A percentile compares a stretch with the other conserved stretches of the same genome.
phyloP scores from a whole-genome alignment of 2,113 vertebrate species.

The Nettapus auritus region DNA sequence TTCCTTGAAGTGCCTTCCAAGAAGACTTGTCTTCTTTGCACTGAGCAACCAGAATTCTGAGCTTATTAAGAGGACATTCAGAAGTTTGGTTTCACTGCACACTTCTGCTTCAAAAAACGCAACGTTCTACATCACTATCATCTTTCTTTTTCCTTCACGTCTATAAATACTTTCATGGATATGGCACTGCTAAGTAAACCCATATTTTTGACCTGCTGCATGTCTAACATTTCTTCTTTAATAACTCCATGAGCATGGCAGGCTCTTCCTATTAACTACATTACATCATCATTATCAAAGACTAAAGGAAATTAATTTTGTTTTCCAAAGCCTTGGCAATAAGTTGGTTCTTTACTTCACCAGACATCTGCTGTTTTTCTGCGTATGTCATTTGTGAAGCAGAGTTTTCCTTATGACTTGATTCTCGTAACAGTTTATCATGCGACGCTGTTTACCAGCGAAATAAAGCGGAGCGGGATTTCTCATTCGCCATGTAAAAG shows the following conservation, averaged over 20 bases:
- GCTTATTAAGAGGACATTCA: neutral
- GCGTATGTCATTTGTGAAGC: constrained; percentile 79
- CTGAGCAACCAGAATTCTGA: neutral
- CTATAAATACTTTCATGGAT: constrained; percentile 19
- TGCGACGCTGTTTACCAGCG: constrained; percentile 65
- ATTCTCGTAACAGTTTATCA: constrained; percentile 78
- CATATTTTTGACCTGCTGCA: constrained; percentile 63
- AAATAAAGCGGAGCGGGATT: constrained; percentile 47
- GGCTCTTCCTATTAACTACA: constrained; percentile 80
- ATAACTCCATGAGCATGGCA: constrained; percentile 78
- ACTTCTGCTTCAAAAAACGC: neutral
- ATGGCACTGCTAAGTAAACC: constrained; percentile 45
- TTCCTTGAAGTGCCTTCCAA: neutral
- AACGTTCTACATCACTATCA: neutral
- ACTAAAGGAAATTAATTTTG: constrained; percentile 86
- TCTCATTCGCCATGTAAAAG: constrained; percentile 70
- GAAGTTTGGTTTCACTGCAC: neutral
- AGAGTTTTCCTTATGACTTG: constrained; percentile 80
- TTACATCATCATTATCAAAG: constrained; percentile 87
- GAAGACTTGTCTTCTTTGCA: neutral
- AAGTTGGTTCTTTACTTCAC: constrained; percentile 79
- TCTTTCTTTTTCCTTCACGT: constrained; percentile 14
- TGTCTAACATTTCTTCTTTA: constrained; percentile 78
- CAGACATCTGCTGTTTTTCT: constrained; percentile 87
- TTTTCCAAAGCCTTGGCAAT: constrained; percentile 85